Base-by-base conservation (phyloP, 2,113 vertebrate species). In the Porphyrio hochstetteri region DNA sequence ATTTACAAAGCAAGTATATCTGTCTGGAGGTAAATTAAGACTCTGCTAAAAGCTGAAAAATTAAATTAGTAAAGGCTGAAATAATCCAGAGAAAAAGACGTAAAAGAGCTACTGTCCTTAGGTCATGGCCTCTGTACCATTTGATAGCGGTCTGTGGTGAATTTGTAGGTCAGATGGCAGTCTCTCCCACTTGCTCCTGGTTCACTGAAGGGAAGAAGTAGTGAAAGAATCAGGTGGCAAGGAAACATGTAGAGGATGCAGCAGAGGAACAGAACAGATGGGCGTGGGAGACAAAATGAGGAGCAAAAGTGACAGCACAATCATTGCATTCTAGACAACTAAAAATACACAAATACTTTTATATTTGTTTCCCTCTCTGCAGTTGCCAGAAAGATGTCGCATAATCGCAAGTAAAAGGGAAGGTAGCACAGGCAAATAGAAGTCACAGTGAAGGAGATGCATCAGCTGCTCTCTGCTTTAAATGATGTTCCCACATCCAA, bases 301-400 rank as follows among this genome's bases (percentile, higher is more conserved):
- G 21, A 11, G 3, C 61, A 93, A 79, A 95, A 96, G 95, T 96
- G 92, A 93, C 95, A 97, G 95, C 65, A 77, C 70, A 96, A 93
- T 93, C 88, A 96, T 69, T 96, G 31, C 91, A 87, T 91, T 87
- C 92, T 95, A 97, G 95, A 94, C 88, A 94, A 87, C 96, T 94
- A 96, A 96, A 95, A 97, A 95, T 96, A 96, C 53, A 92, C 86
- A 94, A 94, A 96, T 96, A 82, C 81, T 82, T 95, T 93, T 84
- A 71, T 95, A 93, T 96, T 96, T 93, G 55, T 93, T 96, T 95
- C 80, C 46, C 36, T 86, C 2, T 0, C 40, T 72, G 90, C 71
- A 31, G 44, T 91, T 96, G 88, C 92, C 93, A 97, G 91, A 72
- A 86, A 87, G 86, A 91, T 85, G 70, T 76, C 46, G 0, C 50